Percentiles rank a stretch among this genome's conserved stretches.
These are phyloP conservation scores for Xiphophorus hellerii DNA, from an alignment of 2,113 vertebrate species.

Conservation along the genomic window DNA sequence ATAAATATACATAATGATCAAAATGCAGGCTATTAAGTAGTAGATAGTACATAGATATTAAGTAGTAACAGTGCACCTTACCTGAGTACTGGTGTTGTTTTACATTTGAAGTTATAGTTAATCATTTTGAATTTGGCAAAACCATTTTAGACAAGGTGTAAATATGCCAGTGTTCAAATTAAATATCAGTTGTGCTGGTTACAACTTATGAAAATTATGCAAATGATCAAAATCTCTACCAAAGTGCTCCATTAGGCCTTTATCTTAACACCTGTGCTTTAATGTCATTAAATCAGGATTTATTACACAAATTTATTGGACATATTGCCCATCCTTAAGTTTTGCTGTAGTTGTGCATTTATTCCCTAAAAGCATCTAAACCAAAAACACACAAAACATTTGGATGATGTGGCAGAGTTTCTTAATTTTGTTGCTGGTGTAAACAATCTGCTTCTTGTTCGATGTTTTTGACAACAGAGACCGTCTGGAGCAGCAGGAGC, in stretches of 20 bases:
- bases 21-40: no score
- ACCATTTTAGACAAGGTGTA: neutral
- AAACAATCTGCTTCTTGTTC: conserved; percentile 10
- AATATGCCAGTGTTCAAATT: neutral
- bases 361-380: neutral
- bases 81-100: neutral
- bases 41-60: no score
- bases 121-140: neutral
- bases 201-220: neutral
- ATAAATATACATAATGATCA: no score
- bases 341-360: neutral
- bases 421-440: neutral
- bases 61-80: neutral
- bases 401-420: neutral
- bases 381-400: neutral
- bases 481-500: conserved; percentile 92
- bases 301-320: neutral
- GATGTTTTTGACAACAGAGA: conserved; percentile 82
- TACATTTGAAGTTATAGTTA: neutral
- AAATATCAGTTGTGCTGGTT: neutral
- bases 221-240: neutral
- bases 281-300: neutral
- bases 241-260: neutral
- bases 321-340: neutral
- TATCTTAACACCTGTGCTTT: neutral